Conservation (phyloP, 2,888 invertebrate species). For the Tryphoninae sp. region DNA sequence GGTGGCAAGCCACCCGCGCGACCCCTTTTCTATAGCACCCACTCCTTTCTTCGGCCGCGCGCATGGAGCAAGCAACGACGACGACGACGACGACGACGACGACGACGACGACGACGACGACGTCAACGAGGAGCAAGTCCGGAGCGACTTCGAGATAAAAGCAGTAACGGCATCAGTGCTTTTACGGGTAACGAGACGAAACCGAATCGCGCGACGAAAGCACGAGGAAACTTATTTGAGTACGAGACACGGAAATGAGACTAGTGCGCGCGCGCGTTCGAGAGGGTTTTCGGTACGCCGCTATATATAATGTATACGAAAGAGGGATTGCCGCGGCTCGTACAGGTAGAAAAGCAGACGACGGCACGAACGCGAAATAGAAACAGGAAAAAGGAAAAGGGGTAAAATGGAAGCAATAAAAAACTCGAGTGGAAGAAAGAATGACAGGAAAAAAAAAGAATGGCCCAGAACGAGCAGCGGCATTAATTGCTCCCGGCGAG, state of each 20-base stretch:
- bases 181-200: conserved; percentile 8
- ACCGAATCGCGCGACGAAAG: conserved; percentile 8
- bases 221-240: not conserved
- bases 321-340: not conserved
- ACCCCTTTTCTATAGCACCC: conserved; percentile 1
- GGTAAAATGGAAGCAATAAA: conserved; percentile 18
- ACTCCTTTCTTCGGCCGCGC: not conserved
- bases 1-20: conserved; percentile 1
- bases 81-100: no score
- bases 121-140: not conserved
- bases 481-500: conserved; percentile 70
- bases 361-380: conserved; percentile 13
- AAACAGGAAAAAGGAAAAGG: conserved; percentile 29
- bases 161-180: conserved; percentile 1
- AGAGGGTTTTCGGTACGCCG: no score
- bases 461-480: conserved; percentile 62
- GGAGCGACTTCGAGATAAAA: conserved; percentile 13
- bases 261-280: not conserved
- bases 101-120: no score
- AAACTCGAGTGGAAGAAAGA: conserved; percentile 6
- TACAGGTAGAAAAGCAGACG: conserved; percentile 9
- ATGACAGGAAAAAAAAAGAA: conserved; percentile 56
- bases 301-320: conserved; percentile 1
- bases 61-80: no score
- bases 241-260: not conserved